A percentile compares a stretch with the other conserved stretches of the same genome.
These are phyloP conservation scores for Camelus dromedarius DNA, from an alignment of 2,113 vertebrate species.

Conservation along the genomic window DNA sequence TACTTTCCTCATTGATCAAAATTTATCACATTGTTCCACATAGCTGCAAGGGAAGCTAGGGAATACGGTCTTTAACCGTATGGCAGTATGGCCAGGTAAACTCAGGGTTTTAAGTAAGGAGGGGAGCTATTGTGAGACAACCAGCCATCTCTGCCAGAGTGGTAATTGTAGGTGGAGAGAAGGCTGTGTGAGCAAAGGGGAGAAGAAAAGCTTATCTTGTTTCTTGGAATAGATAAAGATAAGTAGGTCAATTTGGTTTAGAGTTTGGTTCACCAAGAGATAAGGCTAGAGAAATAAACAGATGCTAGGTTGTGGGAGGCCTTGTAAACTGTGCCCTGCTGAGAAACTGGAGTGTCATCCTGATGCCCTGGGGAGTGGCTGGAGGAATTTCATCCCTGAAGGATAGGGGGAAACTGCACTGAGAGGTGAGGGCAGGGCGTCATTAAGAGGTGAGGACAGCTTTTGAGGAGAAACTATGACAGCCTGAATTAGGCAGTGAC, in stretches of 20 bases:
- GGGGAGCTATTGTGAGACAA: neutral
- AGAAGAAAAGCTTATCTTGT: constrained; percentile 24
- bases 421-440: neutral
- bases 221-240: constrained; percentile 41
- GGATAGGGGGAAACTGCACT: fast-evolving
- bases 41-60: constrained; percentile 15
- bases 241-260: neutral
- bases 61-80: neutral
- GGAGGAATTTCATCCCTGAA: neutral
- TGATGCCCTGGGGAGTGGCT: neutral
- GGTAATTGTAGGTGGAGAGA: neutral
- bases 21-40: neutral
- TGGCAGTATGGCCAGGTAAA: neutral
- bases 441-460: neutral
- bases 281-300: constrained; percentile 35
- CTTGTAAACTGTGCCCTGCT: neutral
- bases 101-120: neutral
- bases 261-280: constrained; percentile 49
- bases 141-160: neutral
- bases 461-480: neutral
- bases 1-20: neutral
- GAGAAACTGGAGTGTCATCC: neutral
- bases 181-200: neutral
- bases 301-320: neutral
- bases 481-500: neutral